Conservation (phyloP, 2,797 vertebrate genomes). For the Sitta carolinensis region DNA sequence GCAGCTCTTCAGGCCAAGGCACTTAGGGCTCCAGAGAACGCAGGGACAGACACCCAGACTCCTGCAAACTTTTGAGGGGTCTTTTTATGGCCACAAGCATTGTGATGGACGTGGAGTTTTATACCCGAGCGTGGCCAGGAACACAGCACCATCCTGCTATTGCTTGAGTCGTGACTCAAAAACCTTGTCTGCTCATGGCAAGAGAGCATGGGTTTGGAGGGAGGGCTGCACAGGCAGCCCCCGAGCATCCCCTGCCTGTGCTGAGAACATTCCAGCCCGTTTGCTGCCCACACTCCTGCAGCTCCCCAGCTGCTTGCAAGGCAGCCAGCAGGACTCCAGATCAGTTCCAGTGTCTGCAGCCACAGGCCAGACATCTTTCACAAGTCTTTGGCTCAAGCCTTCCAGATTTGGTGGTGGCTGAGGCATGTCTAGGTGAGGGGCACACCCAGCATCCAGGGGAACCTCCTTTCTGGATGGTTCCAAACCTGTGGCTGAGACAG, state of each 20-base stretch:
- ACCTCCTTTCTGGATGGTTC: neutral
- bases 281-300: neutral
- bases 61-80: neutral
- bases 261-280: neutral
- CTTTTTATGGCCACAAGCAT: neutral
- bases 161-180: neutral
- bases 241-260: accelerated
- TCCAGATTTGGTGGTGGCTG: neutral
- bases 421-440: neutral
- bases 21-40: neutral
- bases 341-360: neutral
- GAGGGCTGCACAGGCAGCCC: neutral
- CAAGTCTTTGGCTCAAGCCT: neutral
- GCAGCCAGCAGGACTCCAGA: neutral
- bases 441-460: neutral
- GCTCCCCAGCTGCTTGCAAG: neutral
- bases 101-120: neutral
- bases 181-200: neutral
- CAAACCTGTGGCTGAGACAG: neutral
- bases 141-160: neutral
- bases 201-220: neutral
- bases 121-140: neutral
- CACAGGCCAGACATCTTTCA: neutral
- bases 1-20: neutral
- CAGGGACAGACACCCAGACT: neutral